Conservation (phyloP, 2,797 vertebrate genomes). For the Acrossocheilus fasciatus region DNA sequence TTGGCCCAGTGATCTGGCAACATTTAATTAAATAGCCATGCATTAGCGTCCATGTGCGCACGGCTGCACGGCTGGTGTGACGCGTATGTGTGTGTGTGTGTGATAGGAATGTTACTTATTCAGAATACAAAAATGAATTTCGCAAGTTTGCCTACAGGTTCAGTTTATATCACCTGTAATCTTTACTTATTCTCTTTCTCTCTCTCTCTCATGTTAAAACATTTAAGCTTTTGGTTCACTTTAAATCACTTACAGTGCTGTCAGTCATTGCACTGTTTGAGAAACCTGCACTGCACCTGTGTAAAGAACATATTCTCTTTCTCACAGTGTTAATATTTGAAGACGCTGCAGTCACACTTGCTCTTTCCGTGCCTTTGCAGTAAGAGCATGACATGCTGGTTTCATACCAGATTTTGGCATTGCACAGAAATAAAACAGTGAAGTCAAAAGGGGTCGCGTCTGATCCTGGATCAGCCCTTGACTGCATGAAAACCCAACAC, state of each 20-base stretch:
- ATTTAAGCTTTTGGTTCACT: background rate
- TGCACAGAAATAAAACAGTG: conserved; percentile 1
- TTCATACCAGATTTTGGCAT: background rate
- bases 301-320: background rate
- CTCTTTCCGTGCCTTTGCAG: conserved; percentile 6
- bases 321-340: conserved; percentile 64
- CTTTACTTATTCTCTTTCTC: background rate
- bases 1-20: conserved; percentile 81
- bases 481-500: conserved; percentile 25
- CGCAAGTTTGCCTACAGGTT: conserved; percentile 65
- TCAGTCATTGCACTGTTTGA: conserved; percentile 3
- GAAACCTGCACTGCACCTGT: background rate
- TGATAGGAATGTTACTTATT: conserved; percentile 73
- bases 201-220: conserved; percentile 18
- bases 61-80: conserved; percentile 10
- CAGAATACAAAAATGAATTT: conserved; percentile 80
- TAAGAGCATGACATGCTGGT: background rate
- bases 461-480: conserved; percentile 36
- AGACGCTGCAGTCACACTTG: background rate
- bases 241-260: background rate
- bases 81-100: conserved; percentile 30
- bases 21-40: conserved; percentile 82
- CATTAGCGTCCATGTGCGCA: conserved; percentile 71
- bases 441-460: conserved; percentile 29
- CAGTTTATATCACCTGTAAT: conserved; percentile 12